Conservation (phyloP, 2,113 vertebrate species). For the Nanorana parkeri region DNA sequence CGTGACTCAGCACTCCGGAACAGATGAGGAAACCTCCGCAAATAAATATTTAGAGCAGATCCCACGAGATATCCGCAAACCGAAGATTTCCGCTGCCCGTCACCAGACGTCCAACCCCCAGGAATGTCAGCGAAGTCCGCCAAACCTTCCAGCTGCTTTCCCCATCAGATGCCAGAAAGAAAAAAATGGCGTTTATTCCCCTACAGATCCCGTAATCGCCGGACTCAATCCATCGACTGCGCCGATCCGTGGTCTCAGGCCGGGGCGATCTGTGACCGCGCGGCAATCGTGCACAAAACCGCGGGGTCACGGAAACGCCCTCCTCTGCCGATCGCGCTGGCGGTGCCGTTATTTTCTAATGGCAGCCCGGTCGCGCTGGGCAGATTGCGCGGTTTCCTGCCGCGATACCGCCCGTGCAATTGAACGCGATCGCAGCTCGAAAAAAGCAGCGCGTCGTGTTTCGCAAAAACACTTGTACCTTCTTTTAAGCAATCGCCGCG, state of each 20-base stretch:
- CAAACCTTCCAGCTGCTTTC: neutral
- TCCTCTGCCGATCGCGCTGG: too few relatives aligned
- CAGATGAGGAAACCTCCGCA: conserved; percentile 12
- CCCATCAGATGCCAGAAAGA: neutral
- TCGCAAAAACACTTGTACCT: too few relatives aligned
- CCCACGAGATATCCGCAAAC: neutral
- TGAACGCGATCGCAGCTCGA: too few relatives aligned
- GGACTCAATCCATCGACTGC: neutral
- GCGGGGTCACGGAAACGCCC: too few relatives aligned
- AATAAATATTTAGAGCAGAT: conserved; percentile 37
- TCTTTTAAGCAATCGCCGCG: too few relatives aligned
- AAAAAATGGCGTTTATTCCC: neutral
- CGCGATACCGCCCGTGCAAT: too few relatives aligned
- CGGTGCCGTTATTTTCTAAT: too few relatives aligned
- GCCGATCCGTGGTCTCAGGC: neutral
- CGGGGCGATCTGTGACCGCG: too few relatives aligned
- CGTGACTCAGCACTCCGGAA: conserved; percentile 24
- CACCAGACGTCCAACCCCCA: neutral
- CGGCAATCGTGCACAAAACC: too few relatives aligned
- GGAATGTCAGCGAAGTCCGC: neutral
- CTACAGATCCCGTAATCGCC: neutral
- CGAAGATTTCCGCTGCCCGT: conserved; percentile 17
- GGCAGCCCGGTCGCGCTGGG: too few relatives aligned
- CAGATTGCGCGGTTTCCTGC: too few relatives aligned
- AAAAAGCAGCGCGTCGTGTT: too few relatives aligned